Evolutionary conservation across 2,113 vertebrate genomes (phyloP).

Genomic region (Sterna hirundo): DNA sequence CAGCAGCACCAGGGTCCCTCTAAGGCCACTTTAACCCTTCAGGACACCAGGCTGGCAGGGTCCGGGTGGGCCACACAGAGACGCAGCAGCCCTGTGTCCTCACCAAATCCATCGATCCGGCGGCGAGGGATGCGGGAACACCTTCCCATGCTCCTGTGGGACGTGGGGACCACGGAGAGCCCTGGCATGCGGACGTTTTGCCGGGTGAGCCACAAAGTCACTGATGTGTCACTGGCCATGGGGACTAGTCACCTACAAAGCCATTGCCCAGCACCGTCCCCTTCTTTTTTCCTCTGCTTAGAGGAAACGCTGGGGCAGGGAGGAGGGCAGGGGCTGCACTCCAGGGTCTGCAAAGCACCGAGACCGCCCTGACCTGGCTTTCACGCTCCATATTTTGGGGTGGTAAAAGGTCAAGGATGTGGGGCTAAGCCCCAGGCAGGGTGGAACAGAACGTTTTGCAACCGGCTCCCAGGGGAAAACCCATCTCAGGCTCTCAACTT

Average conservation of each 20-base stretch:
- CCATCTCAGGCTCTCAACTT: background rate
- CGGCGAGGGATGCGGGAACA: background rate
- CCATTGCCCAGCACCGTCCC: background rate
- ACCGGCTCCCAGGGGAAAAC: background rate
- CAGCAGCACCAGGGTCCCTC: background rate
- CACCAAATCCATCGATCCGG: fast-evolving
- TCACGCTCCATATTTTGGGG: background rate
- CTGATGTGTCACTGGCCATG: background rate
- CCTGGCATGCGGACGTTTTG: fast-evolving
- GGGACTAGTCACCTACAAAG: background rate
- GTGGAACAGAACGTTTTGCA: background rate
- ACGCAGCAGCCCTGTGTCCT: background rate
- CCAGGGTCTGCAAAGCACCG: background rate
- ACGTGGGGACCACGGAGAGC: fast-evolving
- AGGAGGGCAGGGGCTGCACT: background rate
- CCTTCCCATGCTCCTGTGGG: fast-evolving
- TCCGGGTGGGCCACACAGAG: fast-evolving
- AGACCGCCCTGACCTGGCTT: background rate
- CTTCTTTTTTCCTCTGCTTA: background rate
- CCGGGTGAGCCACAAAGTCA: background rate
- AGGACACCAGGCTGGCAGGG: background rate
- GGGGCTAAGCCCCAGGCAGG: background rate
- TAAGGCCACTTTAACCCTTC: background rate
- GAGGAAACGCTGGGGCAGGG: background rate
- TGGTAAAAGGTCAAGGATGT: fast-evolving